A percentile compares a stretch with the other conserved stretches of the same genome.
These are phyloP conservation scores for Ophonus ardosiacus DNA, from an alignment of 2,888 invertebrate genomes.

Conservation along the genomic window DNA sequence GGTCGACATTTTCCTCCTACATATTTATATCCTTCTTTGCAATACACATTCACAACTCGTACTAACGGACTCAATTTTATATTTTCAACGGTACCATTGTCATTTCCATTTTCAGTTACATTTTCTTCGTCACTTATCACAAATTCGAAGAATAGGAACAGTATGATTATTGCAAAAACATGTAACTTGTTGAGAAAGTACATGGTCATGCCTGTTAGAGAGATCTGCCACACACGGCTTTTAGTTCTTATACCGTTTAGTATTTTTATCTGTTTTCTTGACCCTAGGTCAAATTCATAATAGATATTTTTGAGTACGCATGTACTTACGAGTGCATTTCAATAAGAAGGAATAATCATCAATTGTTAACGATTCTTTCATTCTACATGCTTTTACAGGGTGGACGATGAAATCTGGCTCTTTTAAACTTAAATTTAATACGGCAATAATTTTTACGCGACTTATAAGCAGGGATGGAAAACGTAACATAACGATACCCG, in stretches of 20 bases:
- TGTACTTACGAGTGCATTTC: background rate
- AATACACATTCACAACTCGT: background rate
- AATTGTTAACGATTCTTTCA: background rate
- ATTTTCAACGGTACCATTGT: background rate
- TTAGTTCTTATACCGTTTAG: background rate
- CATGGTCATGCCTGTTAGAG: background rate
- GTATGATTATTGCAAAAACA: background rate
- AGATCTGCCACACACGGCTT: background rate
- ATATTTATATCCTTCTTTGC: background rate
- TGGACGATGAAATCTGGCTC: background rate
- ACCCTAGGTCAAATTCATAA: background rate
- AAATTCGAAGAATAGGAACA: background rate
- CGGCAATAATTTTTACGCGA: too few relatives aligned
- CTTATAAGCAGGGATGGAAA: too few relatives aligned
- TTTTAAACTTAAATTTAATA: too few relatives aligned
- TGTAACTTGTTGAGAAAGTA: background rate
- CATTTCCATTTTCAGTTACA: background rate
- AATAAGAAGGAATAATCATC: background rate
- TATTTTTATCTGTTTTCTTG: background rate
- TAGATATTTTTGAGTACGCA: background rate
- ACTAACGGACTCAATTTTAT: background rate
- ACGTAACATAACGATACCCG: too few relatives aligned
- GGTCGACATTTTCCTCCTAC: background rate
- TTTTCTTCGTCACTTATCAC: background rate
- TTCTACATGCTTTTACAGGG: background rate